These are phyloP conservation scores for Takifugu rubripes DNA, from an alignment of 2,797 vertebrate genomes.

Conservation along the genomic window DNA sequence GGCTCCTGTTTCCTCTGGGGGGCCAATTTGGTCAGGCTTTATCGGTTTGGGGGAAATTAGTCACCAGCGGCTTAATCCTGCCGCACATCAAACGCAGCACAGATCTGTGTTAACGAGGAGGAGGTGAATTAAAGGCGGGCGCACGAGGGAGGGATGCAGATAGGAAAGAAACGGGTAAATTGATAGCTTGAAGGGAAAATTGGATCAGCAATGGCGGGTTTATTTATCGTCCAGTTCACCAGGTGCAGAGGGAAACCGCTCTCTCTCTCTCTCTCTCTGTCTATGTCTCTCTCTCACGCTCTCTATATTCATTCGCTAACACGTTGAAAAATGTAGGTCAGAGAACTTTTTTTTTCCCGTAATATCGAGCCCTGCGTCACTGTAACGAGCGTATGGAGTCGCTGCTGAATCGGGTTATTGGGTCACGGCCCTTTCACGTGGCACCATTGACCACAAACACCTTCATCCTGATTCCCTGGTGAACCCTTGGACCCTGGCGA, in stretches of 20 bases:
- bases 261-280: no score
- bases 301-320: constrained; percentile 12
- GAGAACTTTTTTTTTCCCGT: constrained; percentile 19
- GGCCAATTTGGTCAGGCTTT: neutral
- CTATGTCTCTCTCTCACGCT: no score
- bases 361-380: constrained; percentile 7
- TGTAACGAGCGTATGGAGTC: constrained; percentile 17
- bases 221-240: constrained; percentile 35
- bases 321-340: constrained; percentile 40
- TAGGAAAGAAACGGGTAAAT: constrained; percentile 7
- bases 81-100: neutral
- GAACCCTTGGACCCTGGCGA: neutral
- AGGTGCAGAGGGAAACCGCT: no score
- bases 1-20: constrained; percentile 18
- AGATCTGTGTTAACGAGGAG: constrained; percentile 22
- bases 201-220: constrained; percentile 47
- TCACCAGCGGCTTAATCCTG: constrained; percentile 5
- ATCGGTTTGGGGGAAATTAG: constrained; percentile 4
- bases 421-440: constrained; percentile 15
- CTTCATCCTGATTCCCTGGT: neutral
- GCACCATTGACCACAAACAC: constrained; percentile 8
- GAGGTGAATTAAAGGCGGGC: constrained; percentile 5
- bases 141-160: constrained; percentile 15
- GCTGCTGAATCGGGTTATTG: constrained; percentile 46
- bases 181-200: constrained; percentile 46